Conservation (phyloP, 1,140 invertebrate genomes). For the Anthonomus grandis region DNA sequence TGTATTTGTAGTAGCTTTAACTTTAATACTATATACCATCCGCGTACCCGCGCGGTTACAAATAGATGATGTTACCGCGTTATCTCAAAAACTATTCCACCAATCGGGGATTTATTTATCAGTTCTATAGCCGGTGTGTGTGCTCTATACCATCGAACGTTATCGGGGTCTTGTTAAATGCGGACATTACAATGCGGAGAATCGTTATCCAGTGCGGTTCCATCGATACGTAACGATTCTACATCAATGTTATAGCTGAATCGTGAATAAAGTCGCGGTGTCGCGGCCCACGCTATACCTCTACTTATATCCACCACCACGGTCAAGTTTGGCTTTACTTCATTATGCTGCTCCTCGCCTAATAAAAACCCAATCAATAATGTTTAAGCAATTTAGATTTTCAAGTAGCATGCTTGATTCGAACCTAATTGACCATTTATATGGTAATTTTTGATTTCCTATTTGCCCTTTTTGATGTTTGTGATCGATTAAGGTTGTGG, state of each 20-base stretch:
- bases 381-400: slow-evolving; percentile 22
- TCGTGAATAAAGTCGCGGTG: slow-evolving; percentile 44
- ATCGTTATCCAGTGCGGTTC: slow-evolving; percentile 45
- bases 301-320: slow-evolving; percentile 7
- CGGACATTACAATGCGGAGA: slow-evolving; percentile 47
- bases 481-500: no score
- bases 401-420: slow-evolving; percentile 17
- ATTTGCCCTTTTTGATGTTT: no score
- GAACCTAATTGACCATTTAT: slow-evolving; percentile 23
- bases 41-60: slow-evolving; percentile 14
- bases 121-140: slow-evolving; percentile 26
- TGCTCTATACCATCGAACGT: slow-evolving; percentile 34
- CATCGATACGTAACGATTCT: slow-evolving; percentile 43
- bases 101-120: slow-evolving; percentile 45
- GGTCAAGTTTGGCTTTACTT: slow-evolving; percentile 18
- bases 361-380: slow-evolving; percentile 26
- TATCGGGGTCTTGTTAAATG: slow-evolving; percentile 47
- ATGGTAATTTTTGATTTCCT: no score
- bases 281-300: slow-evolving; percentile 40
- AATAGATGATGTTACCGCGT: slow-evolving; percentile 29
- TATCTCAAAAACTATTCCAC: slow-evolving; percentile 36
- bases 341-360: slow-evolving; percentile 17
- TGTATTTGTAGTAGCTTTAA: slow-evolving; percentile 24
- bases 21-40: slow-evolving; percentile 13
- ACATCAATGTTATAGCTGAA: slow-evolving; percentile 47